These are phyloP conservation scores for Psittacula echo DNA, from an alignment of 2,797 vertebrate genomes.

Conservation along the genomic window DNA sequence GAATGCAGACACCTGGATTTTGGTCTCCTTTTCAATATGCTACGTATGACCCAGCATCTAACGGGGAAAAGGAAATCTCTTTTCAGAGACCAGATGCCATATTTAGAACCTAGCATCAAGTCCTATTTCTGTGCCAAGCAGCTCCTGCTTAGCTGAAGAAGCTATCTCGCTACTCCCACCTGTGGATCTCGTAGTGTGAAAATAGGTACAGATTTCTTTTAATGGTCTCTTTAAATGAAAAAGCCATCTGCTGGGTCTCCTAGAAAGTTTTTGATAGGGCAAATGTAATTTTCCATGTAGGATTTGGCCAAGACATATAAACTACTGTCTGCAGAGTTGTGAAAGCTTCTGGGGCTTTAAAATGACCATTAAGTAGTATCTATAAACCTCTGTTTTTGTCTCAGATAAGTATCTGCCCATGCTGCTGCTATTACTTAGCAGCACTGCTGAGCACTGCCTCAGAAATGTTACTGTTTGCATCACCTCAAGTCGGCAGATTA, in stretches of 20 bases:
- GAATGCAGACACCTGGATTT: background rate
- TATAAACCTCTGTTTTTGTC: background rate
- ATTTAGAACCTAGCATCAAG: slow-evolving; percentile 20
- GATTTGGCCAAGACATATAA: background rate
- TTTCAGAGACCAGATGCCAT: background rate
- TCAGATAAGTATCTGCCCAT: background rate
- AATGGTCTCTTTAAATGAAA: background rate
- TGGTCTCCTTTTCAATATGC: background rate
- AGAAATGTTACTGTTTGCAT: slow-evolving; percentile 2
- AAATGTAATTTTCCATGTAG: background rate
- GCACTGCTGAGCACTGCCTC: background rate
- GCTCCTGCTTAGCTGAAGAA: background rate
- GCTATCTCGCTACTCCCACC: background rate
- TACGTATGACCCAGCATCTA: background rate
- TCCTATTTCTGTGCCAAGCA: slow-evolving; percentile 12
- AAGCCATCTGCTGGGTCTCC: background rate
- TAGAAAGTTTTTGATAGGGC: background rate
- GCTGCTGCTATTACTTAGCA: background rate
- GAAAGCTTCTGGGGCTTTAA: background rate
- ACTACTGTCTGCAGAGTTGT: background rate
- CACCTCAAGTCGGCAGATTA: background rate
- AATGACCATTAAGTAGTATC: background rate
- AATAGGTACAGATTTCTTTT: background rate
- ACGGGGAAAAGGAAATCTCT: slow-evolving; percentile 15
- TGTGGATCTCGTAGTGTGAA: slow-evolving; percentile 13